phyloP scores from a whole-genome alignment of 2,888 invertebrate species.

The Parnassius smintheus region DNA sequence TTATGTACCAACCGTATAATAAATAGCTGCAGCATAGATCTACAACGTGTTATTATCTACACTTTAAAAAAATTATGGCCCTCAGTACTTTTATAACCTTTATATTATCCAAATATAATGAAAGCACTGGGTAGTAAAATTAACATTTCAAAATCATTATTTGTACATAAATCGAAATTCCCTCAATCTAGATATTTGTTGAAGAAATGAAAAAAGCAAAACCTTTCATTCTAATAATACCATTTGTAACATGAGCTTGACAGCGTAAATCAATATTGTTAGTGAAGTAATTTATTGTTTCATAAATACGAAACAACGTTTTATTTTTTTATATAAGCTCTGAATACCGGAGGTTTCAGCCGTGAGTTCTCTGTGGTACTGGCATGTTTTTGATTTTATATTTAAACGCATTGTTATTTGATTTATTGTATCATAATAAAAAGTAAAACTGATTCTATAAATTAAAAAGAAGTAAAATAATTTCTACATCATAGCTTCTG shows the following conservation, averaged over 20 bases:
- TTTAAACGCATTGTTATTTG: too few species aligned
- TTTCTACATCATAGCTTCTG: too few species aligned
- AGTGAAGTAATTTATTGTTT: constrained; percentile 21
- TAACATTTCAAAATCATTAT: background rate
- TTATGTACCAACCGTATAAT: too few species aligned
- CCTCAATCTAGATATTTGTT: background rate
- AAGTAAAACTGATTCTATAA: too few species aligned
- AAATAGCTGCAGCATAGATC: too few species aligned
- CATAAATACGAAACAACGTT: constrained; percentile 24
- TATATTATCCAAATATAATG: too few species aligned
- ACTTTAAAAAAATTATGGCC: too few species aligned
- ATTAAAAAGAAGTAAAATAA: too few species aligned
- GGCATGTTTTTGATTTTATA: background rate
- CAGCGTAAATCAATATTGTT: constrained; percentile 24
- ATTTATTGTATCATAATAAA: too few species aligned
- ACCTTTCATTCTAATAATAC: constrained; percentile 16
- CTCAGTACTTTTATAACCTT: too few species aligned
- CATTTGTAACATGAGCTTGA: background rate
- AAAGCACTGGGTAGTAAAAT: too few species aligned
- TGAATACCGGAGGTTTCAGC: constrained; percentile 3
- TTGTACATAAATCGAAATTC: background rate
- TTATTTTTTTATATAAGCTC: constrained; percentile 15
- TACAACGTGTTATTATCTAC: too few species aligned
- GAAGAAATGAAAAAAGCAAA: constrained; percentile 1
- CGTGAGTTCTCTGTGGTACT: constrained; percentile 12